Evolutionary conservation across 1,140 invertebrate species (phyloP).

Genomic region (Drosophila neocordata): DNA sequence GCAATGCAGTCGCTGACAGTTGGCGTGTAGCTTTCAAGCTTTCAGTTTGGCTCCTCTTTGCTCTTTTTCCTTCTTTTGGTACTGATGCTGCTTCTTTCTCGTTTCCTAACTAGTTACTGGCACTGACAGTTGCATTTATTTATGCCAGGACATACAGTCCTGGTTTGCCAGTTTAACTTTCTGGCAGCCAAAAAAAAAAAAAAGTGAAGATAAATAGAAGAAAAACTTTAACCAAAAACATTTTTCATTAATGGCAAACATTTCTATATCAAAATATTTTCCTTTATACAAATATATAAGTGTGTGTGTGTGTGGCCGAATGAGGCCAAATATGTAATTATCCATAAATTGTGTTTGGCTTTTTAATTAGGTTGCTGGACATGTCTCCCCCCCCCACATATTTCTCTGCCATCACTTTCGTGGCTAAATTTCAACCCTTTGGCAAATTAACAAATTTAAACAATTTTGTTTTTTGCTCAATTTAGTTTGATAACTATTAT

Average conservation of each 20-base stretch:
- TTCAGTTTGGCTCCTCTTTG: slow-evolving; percentile 23
- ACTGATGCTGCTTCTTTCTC: background rate
- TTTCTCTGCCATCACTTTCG: background rate
- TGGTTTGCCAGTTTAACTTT: slow-evolving; percentile 25
- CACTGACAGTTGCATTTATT: slow-evolving; percentile 70
- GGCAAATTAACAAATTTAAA: slow-evolving; percentile 45
- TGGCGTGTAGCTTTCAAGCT: slow-evolving; percentile 61
- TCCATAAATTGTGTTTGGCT: slow-evolving; percentile 46
- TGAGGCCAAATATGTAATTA: slow-evolving; percentile 65
- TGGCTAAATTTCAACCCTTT: background rate
- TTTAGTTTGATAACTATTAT: slow-evolving; percentile 52
- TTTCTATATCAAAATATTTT: slow-evolving; percentile 32
- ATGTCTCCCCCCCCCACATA: background rate
- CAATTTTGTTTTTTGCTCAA: slow-evolving; percentile 43
- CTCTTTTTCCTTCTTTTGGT: background rate
- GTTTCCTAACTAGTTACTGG: slow-evolving; percentile 27
- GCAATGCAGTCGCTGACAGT: slow-evolving; percentile 62
- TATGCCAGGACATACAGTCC: slow-evolving; percentile 38
- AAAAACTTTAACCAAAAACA: slow-evolving; percentile 41
- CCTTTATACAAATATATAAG: background rate
- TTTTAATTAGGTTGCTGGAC: slow-evolving; percentile 36
- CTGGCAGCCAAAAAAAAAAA: slow-evolving; percentile 1
- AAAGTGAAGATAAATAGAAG: too few relatives aligned
- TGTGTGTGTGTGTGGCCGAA: slow-evolving; percentile 5
- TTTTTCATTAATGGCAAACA: slow-evolving; percentile 55